These are phyloP conservation scores for Synergus gifuensis DNA, from an alignment of 2,888 invertebrate species.

Conservation along the genomic window DNA sequence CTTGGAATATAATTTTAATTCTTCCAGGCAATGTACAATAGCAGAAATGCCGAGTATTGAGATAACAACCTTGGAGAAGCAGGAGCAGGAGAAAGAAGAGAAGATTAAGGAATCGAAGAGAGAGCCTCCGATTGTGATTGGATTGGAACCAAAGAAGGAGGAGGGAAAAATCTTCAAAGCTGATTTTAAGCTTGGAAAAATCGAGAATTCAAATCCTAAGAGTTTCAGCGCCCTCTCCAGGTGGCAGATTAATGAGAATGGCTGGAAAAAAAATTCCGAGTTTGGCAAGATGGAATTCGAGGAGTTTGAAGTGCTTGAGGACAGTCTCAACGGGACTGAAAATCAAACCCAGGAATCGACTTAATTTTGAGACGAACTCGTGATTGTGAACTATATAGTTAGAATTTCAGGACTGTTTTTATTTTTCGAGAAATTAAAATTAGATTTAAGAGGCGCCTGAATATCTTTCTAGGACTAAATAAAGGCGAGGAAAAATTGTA, in stretches of 20 bases:
- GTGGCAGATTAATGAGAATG: conserved; percentile 78
- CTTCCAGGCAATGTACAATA: conserved; percentile 68
- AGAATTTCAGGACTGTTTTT: too few species aligned
- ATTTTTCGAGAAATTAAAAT: too few species aligned
- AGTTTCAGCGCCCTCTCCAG: conserved; percentile 70
- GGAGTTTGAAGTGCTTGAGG: conserved; percentile 86
- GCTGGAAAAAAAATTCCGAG: conserved; percentile 81
- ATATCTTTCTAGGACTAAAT: neutral
- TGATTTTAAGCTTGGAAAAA: conserved; percentile 71
- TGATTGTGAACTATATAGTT: too few species aligned
- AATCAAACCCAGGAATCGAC: conserved; percentile 51
- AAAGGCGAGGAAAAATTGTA: neutral
- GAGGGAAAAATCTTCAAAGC: conserved; percentile 70
- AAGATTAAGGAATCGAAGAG: conserved; percentile 60
- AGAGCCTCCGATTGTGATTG: conserved; percentile 79
- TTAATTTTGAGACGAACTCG: neutral
- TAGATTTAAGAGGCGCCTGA: neutral
- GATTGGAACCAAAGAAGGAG: conserved; percentile 77
- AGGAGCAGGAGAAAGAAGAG: conserved; percentile 81
- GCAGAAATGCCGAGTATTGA: conserved; percentile 75
- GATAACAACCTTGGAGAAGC: conserved; percentile 74
- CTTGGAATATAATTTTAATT: neutral
- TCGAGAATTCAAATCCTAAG: conserved; percentile 60
- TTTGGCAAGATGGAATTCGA: conserved; percentile 93
- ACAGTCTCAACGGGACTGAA: conserved; percentile 79